phyloP scores from a whole-genome alignment of 2,888 invertebrate genomes.

The Amiota mariae region DNA sequence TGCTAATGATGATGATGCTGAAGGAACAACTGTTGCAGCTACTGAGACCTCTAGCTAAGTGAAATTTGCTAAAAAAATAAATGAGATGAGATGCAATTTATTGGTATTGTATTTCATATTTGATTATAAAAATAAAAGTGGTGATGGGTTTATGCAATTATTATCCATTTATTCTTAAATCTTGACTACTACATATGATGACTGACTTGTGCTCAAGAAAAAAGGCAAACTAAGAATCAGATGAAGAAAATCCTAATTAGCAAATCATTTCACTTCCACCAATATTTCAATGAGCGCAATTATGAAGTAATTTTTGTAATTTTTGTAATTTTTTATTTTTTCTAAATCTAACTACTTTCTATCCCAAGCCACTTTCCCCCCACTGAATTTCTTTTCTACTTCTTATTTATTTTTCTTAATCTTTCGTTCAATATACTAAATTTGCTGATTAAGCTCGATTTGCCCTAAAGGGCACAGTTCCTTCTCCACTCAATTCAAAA shows the following conservation, averaged over 20 bases:
- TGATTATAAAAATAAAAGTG: background rate
- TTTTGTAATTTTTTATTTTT: background rate
- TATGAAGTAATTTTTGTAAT: background rate
- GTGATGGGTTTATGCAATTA: background rate
- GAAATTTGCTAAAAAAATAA: background rate
- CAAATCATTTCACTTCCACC: too few species aligned
- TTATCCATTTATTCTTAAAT: too few species aligned
- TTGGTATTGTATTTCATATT: background rate
- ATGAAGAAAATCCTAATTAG: background rate
- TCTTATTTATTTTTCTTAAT: background rate
- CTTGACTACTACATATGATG: too few species aligned
- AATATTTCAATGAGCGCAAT: background rate
- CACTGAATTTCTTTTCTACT: background rate
- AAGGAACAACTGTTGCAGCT: background rate
- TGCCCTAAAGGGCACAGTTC: too few species aligned
- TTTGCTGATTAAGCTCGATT: conserved; percentile 3
- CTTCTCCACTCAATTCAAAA: too few species aligned
- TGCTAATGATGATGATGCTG: background rate
- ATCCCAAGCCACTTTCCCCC: too few species aligned
- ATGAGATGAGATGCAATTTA: background rate
- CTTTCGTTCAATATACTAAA: background rate
- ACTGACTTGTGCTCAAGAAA: too few species aligned
- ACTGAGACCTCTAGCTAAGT: background rate
- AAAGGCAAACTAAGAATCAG: background rate
- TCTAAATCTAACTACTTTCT: too few species aligned